Evolutionary conservation across 2,113 vertebrate genomes (phyloP).

Genomic region (Alces alces): DNA sequence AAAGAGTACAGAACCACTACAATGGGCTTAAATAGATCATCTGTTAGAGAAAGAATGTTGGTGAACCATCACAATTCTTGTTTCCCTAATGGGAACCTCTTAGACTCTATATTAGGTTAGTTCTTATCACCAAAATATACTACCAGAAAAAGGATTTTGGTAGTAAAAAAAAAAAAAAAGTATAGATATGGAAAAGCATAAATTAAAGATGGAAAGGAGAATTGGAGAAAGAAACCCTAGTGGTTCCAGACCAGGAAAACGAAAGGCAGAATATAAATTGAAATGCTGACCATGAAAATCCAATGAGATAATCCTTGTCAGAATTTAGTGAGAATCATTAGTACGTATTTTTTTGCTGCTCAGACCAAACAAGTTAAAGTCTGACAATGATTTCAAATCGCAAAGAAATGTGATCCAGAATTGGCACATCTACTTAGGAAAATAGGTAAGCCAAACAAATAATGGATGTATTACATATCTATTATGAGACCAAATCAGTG

Average conservation of each 20-base stretch:
- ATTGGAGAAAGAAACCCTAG: neutral
- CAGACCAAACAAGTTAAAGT: conserved; percentile 17
- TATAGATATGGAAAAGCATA: neutral
- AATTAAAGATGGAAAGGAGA: neutral
- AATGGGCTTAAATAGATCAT: neutral
- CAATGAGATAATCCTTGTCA: conserved; percentile 18
- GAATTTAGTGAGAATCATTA: conserved; percentile 27
- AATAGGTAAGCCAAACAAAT: neutral
- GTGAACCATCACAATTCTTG: neutral
- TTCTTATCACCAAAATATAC: neutral
- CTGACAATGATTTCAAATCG: conserved; percentile 15
- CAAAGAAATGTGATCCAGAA: neutral
- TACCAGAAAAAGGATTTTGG: neutral
- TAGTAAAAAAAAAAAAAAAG: neutral
- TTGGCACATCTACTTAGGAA: neutral
- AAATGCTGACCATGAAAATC: conserved; percentile 41
- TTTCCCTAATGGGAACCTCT: neutral
- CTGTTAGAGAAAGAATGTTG: neutral
- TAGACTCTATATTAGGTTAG: neutral
- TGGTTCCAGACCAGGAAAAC: neutral
- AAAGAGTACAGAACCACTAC: neutral
- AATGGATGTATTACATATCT: neutral
- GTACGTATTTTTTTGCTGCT: conserved; percentile 40
- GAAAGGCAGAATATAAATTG: neutral
- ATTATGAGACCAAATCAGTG: neutral